Evolutionary conservation across 2,797 vertebrate species (phyloP).

Genomic region (Agapornis canus): DNA sequence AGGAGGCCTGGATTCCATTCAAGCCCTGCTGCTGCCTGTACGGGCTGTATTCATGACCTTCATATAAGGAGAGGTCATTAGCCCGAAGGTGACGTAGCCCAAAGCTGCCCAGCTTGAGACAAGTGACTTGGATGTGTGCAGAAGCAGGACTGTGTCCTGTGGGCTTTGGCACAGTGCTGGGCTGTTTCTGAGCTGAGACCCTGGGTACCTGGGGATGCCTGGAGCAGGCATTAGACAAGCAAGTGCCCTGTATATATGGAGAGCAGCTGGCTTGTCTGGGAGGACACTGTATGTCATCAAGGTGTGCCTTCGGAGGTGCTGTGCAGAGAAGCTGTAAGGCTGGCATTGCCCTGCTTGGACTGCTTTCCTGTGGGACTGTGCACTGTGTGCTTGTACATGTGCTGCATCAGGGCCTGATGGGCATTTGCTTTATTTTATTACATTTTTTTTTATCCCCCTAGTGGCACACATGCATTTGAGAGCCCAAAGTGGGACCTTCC

Average conservation of each 20-base stretch:
- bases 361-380: neutral
- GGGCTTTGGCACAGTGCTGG: neutral
- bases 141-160: neutral
- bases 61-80: neutral
- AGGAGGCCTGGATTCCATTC: neutral
- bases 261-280: neutral
- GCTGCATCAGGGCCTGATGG: neutral
- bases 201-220: neutral
- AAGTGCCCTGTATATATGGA: neutral
- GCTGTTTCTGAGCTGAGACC: neutral
- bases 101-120: neutral
- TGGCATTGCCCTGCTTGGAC: neutral
- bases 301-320: neutral
- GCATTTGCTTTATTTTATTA: neutral
- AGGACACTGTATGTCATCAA: neutral
- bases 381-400: neutral
- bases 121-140: neutral
- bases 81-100: neutral
- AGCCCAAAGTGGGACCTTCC: neutral
- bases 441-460: neutral
- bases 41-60: accelerated
- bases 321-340: neutral
- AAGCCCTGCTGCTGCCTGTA: neutral
- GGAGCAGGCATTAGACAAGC: neutral
- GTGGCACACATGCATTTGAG: neutral